These are phyloP conservation scores for Pseudeuparius sepicola DNA, from an alignment of 2,888 invertebrate species.

Conservation along the genomic window DNA sequence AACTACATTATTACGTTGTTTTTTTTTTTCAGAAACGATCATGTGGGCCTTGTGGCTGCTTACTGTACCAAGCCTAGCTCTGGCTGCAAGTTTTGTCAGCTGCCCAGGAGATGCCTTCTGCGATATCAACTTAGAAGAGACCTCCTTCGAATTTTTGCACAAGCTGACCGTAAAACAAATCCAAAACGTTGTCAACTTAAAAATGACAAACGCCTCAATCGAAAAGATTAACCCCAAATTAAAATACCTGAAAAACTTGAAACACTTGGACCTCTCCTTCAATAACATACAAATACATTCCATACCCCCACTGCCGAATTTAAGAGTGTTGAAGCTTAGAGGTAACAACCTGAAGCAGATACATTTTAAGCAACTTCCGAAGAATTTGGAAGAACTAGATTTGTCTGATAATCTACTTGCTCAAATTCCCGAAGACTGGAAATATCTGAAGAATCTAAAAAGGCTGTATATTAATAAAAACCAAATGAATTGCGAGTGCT, in stretches of 20 bases:
- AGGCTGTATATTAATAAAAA: constrained; percentile 58
- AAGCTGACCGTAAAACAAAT: constrained; percentile 39
- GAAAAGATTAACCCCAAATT: constrained; percentile 32
- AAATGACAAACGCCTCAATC: constrained; percentile 28
- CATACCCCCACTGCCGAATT: constrained; percentile 28
- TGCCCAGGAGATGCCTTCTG: constrained; percentile 49
- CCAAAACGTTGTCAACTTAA: constrained; percentile 28
- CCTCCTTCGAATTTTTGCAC: constrained; percentile 66
- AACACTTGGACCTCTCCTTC: constrained; percentile 31
- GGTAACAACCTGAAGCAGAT: constrained; percentile 32
- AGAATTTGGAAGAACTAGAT: constrained; percentile 41
- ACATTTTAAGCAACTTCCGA: constrained; percentile 30
- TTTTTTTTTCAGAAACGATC: no score
- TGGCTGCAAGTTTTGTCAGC: constrained; percentile 31
- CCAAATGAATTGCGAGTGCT: constrained; percentile 60
- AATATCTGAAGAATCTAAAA: constrained; percentile 46
- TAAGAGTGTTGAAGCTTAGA: constrained; percentile 32
- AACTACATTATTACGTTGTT: no score
- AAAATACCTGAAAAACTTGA: constrained; percentile 32
- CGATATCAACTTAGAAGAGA: constrained; percentile 43
- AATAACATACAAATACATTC: constrained; percentile 28
- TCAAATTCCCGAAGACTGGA: constrained; percentile 46
- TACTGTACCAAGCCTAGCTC: no score
- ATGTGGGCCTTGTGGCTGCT: no score
- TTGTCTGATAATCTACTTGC: constrained; percentile 53